Percentiles rank a stretch among this genome's conserved stretches.
These are phyloP conservation scores for Neomonachus schauinslandi DNA, from an alignment of 2,113 vertebrate species.

Conservation along the genomic window DNA sequence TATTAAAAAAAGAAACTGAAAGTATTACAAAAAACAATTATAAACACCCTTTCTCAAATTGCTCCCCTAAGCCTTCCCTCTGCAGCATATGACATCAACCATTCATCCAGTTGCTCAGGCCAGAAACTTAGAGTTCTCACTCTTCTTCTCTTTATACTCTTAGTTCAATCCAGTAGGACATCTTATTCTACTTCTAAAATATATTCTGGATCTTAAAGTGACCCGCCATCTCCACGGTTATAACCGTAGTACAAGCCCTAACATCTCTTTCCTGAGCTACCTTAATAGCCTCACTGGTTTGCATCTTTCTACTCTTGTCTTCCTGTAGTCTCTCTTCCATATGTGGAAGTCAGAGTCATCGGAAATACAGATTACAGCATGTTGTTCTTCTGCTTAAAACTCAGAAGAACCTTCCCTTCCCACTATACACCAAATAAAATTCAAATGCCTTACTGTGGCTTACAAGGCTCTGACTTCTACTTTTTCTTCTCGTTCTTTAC, in stretches of 20 bases:
- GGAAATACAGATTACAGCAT: neutral
- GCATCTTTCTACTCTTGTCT: neutral
- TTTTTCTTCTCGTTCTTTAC: neutral
- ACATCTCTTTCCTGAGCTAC: neutral
- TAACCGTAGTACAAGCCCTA: neutral
- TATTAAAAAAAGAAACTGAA: conserved; percentile 31
- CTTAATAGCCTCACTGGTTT: neutral
- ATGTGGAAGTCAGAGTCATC: neutral
- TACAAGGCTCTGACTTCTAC: neutral
- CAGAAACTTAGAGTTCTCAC: neutral
- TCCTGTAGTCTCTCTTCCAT: neutral
- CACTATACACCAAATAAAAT: neutral
- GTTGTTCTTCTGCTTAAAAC: neutral
- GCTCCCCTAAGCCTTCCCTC: neutral
- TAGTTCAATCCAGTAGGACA: neutral
- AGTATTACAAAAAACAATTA: conserved; percentile 4
- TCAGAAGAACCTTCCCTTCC: neutral
- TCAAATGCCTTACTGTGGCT: neutral
- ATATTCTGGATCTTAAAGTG: neutral
- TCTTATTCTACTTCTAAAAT: conserved; percentile 4
- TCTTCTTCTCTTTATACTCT: neutral
- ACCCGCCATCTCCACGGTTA: neutral
- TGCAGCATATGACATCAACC: neutral
- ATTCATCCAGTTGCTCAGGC: neutral
- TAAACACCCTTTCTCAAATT: conserved; percentile 19